Percentiles rank a stretch among this genome's conserved stretches.
Conservation (phyloP, 2,113 vertebrate species). For the Microcebus murinus region DNA sequence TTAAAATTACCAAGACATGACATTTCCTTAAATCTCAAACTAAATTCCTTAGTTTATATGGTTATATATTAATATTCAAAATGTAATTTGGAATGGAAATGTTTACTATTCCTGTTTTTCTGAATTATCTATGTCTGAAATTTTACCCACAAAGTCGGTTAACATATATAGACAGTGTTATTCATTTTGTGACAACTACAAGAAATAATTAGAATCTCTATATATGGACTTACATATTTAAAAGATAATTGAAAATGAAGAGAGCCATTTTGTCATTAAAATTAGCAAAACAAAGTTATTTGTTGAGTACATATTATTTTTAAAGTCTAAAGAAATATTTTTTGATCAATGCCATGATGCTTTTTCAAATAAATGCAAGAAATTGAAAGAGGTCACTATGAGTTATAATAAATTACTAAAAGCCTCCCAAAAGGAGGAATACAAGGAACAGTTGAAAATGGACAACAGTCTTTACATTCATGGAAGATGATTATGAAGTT, state of each 20-base stretch:
- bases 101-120: not conserved
- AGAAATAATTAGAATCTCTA: slow-evolving; percentile 45
- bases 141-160: slow-evolving; percentile 14
- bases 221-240: not conserved
- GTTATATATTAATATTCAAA: not conserved
- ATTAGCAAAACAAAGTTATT: not conserved
- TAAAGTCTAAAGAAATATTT: not conserved
- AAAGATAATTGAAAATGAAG: slow-evolving; percentile 37
- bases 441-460: slow-evolving; percentile 41
- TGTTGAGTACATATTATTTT: not conserved
- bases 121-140: slow-evolving; percentile 13
- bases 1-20: not conserved
- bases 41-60: not conserved
- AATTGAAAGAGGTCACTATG: not conserved
- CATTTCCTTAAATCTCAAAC: not conserved
- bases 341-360: not conserved
- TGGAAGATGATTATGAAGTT: not conserved
- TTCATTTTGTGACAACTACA: not conserved
- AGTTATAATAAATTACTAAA: slow-evolving; percentile 28
- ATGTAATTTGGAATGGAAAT: slow-evolving; percentile 30
- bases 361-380: slow-evolving; percentile 17
- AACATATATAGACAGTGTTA: not conserved
- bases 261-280: not conserved
- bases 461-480: not conserved
- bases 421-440: not conserved